Percentiles rank a stretch among this genome's conserved stretches.
Conservation (phyloP, 2,113 vertebrate genomes). For the Motacilla alba region DNA sequence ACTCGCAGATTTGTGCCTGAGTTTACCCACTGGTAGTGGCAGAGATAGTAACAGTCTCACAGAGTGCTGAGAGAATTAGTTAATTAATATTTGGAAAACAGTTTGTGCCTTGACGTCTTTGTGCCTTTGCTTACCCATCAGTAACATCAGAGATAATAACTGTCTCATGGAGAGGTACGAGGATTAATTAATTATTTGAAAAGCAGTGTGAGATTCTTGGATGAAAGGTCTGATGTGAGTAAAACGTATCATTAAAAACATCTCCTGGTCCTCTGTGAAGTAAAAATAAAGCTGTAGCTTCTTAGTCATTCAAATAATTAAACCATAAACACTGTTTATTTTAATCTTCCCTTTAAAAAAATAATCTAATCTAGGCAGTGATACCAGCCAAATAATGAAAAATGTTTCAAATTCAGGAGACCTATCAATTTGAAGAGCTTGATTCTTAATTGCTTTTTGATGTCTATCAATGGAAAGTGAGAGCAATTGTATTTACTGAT, state of each 20-base stretch:
- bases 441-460: constrained; percentile 53
- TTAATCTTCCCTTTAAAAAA: constrained; percentile 40
- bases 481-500: neutral
- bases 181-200: constrained; percentile 59
- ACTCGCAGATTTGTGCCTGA: constrained; percentile 13
- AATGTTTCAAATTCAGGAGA: constrained; percentile 30
- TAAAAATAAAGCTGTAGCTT: constrained; percentile 54
- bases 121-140: constrained; percentile 45
- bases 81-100: constrained; percentile 60
- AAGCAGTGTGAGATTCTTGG: constrained; percentile 47
- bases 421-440: constrained; percentile 27
- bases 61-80: constrained; percentile 18
- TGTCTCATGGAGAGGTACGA: constrained; percentile 31
- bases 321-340: constrained; percentile 57
- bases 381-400: constrained; percentile 31
- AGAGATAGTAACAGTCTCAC: constrained; percentile 50
- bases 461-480: constrained; percentile 40
- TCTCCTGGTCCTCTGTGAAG: constrained; percentile 54
- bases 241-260: constrained; percentile 56
- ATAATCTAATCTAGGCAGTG: constrained; percentile 45
- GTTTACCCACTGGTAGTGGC: neutral
- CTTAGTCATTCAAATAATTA: constrained; percentile 67
- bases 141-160: constrained; percentile 53
- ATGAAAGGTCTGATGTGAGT: constrained; percentile 48
- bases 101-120: constrained; percentile 55